Percentiles rank a stretch among this genome's conserved stretches.
Evolutionary conservation across 2,797 vertebrate species (phyloP).

Genomic region (Jordanella pulchra): DNA sequence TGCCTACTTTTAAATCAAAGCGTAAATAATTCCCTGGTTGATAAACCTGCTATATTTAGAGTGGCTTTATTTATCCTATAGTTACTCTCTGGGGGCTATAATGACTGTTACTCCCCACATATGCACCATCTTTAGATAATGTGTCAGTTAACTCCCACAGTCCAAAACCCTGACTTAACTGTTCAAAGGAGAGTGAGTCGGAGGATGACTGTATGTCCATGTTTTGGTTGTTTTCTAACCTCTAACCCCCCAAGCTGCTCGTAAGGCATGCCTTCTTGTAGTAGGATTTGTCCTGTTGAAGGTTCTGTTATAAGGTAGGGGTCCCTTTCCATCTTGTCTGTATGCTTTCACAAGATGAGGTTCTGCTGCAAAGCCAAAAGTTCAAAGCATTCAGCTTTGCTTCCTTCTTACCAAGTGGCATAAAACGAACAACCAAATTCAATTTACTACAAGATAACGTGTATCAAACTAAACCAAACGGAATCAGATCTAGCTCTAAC

Average conservation of each 20-base stretch:
- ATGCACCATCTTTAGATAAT: background rate
- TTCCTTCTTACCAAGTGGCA: background rate
- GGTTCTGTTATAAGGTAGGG: background rate
- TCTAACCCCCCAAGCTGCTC: too few species aligned
- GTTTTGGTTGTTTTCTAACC: background rate
- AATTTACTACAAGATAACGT: background rate
- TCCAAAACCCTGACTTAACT: too few species aligned
- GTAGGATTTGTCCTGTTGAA: background rate
- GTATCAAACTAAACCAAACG: background rate
- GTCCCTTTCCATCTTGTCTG: background rate
- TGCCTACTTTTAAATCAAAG: background rate
- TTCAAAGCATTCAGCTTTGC: background rate
- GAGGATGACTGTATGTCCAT: background rate
- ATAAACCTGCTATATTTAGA: background rate
- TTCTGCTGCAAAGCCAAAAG: background rate
- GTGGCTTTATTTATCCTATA: background rate
- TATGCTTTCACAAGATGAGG: background rate
- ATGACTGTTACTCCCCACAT: background rate
- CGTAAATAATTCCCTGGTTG: background rate
- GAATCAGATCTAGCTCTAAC: background rate
- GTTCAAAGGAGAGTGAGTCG: too few species aligned
- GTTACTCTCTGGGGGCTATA: background rate
- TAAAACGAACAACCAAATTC: background rate
- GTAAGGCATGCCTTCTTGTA: background rate
- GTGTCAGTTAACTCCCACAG: background rate